Evolutionary conservation across 23 tunicate genomes (phyloP).

Genomic region (Clavelina lepadiformis): DNA sequence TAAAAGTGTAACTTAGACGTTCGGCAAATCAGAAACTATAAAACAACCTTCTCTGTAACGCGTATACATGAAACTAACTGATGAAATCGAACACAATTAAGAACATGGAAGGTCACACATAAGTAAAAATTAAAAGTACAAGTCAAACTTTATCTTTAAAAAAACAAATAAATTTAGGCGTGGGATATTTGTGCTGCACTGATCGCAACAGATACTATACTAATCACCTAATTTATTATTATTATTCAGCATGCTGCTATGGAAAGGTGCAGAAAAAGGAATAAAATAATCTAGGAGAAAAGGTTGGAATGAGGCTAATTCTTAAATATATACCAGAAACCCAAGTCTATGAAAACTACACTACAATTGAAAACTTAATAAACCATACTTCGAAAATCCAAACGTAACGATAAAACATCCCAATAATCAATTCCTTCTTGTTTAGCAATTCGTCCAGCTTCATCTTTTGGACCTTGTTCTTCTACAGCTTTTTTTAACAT

Average conservation of each 20-base stretch:
- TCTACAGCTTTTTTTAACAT: constrained; percentile 93
- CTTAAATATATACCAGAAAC: neutral
- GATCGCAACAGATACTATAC: no score
- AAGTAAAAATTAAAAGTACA: no score
- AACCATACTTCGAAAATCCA: constrained; percentile 84
- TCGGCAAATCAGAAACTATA: no score
- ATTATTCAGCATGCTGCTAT: neutral
- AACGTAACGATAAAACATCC: constrained; percentile 60
- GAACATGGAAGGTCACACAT: no score
- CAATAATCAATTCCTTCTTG: constrained; percentile 85
- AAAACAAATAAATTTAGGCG: neutral
- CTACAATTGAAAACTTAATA: neutral
- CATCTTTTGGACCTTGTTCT: constrained; percentile 95
- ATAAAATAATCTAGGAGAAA: neutral
- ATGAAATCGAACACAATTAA: no score
- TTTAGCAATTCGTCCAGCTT: constrained; percentile 95
- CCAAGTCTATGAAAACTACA: neutral
- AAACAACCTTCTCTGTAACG: no score
- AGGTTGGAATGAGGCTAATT: neutral
- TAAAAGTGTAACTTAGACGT: no score
- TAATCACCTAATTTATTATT: no score
- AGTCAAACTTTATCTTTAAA: neutral
- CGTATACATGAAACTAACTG: no score
- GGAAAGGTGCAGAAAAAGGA: neutral
- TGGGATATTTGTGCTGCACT: neutral